These are phyloP conservation scores for Phytoseiulus persimilis DNA, from an alignment of 2,888 invertebrate genomes.

Conservation along the genomic window DNA sequence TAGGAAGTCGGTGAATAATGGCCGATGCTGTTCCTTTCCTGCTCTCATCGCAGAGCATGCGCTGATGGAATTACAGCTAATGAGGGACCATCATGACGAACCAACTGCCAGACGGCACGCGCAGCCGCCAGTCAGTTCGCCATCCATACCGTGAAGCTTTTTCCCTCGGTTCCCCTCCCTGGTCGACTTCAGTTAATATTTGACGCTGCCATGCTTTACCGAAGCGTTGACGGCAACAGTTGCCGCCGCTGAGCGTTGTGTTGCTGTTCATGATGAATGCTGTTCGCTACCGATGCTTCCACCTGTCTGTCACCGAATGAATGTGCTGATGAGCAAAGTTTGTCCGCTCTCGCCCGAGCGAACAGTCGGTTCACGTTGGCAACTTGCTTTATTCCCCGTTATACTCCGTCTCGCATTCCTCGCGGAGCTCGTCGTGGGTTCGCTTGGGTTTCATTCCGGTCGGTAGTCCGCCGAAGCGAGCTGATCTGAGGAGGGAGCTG, in stretches of 20 bases:
- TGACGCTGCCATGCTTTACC: not conserved
- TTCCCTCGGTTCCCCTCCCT: not conserved
- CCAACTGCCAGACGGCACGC: not conserved
- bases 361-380: not conserved
- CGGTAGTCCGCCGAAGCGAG: not conserved
- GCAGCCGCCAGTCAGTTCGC: not conserved
- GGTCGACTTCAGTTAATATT: not conserved
- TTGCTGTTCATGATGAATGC: constrained; percentile 5
- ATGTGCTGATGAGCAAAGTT: not conserved
- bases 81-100: not conserved
- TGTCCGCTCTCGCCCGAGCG: not conserved
- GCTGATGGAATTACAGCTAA: not conserved
- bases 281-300: not conserved
- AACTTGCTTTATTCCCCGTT: not conserved
- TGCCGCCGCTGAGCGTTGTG: not conserved
- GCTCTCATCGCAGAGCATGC: not conserved
- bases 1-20: not conserved
- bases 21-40: not conserved
- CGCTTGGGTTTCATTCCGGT: not conserved
- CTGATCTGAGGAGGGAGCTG: not conserved
- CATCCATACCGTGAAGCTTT: not conserved
- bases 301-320: not conserved
- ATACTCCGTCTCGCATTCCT: not conserved
- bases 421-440: not conserved
- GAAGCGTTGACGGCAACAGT: not conserved